A percentile compares a stretch with the other conserved stretches of the same genome.
phyloP scores from a whole-genome alignment of 2,888 invertebrate genomes.

The Netelia virgata region DNA sequence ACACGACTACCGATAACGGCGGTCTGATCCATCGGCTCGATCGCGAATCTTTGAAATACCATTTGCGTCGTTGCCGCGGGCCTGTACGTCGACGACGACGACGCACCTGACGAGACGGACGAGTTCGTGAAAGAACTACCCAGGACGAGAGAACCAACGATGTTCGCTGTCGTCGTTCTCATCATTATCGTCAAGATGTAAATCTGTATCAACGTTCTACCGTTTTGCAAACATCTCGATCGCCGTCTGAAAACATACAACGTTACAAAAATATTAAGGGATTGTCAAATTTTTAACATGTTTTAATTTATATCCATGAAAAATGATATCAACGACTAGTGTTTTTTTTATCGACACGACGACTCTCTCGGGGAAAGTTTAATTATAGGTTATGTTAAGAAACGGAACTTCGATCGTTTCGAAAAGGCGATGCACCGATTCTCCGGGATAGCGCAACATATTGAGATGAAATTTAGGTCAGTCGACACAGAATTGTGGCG shows the following conservation, averaged over 20 bases:
- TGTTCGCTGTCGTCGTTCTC: conserved; percentile 54
- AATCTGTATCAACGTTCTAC: conserved; percentile 46
- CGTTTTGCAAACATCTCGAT: conserved; percentile 22
- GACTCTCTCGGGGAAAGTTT: too few species aligned
- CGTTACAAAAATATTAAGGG: neutral
- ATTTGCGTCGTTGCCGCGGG: conserved; percentile 82
- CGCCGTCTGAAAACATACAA: conserved; percentile 55
- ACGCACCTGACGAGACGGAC: conserved; percentile 50
- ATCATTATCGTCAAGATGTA: conserved; percentile 41
- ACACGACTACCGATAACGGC: conserved; percentile 95
- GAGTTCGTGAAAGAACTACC: conserved; percentile 54
- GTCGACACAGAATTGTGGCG: too few species aligned
- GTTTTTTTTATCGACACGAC: too few species aligned
- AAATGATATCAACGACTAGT: too few species aligned
- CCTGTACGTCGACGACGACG: conserved; percentile 77
- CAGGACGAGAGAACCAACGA: conserved; percentile 41
- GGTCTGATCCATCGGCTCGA: conserved; percentile 96
- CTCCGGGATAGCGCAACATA: too few species aligned
- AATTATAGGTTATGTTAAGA: too few species aligned
- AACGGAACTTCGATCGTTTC: too few species aligned
- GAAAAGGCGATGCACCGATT: too few species aligned
- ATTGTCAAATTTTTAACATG: neutral
- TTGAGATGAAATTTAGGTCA: too few species aligned
- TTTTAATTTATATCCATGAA: too few species aligned
- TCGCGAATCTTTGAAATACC: conserved; percentile 92